Evolutionary conservation across 2,797 vertebrate genomes (phyloP).

Genomic region (Phataginus tricuspis): DNA sequence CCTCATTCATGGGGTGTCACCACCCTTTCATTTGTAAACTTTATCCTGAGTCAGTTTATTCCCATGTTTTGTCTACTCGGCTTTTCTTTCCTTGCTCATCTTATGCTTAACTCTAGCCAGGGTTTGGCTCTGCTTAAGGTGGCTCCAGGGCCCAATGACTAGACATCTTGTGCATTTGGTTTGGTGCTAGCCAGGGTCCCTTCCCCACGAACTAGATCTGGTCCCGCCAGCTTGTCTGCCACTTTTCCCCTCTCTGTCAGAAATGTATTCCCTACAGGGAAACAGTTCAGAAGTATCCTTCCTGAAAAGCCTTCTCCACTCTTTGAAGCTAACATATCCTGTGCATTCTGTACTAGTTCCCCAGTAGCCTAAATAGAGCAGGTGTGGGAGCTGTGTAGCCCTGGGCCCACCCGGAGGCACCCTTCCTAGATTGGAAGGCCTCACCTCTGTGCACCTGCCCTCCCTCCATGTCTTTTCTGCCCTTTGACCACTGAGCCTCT

Average conservation of each 20-base stretch:
- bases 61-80: background rate
- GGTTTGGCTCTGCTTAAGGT: background rate
- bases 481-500: background rate
- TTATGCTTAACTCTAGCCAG: background rate
- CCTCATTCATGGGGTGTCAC: fast-evolving
- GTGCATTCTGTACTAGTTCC: background rate
- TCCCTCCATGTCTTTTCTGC: background rate
- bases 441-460: fast-evolving
- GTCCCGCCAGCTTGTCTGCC: background rate
- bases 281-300: background rate
- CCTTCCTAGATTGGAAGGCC: background rate
- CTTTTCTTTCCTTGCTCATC: background rate
- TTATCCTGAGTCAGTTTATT: background rate
- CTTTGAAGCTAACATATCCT: background rate
- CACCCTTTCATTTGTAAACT: background rate
- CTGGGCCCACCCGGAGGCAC: background rate
- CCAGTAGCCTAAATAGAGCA: background rate
- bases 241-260: background rate
- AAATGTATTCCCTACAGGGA: background rate
- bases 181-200: fast-evolving
- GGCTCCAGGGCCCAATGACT: slow-evolving; percentile 37
- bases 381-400: background rate
- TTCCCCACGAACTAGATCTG: background rate
- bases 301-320: background rate
- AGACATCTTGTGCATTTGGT: background rate